Conservation (phyloP, 2,797 vertebrate genomes). For the Rousettus madagascariensis region DNA sequence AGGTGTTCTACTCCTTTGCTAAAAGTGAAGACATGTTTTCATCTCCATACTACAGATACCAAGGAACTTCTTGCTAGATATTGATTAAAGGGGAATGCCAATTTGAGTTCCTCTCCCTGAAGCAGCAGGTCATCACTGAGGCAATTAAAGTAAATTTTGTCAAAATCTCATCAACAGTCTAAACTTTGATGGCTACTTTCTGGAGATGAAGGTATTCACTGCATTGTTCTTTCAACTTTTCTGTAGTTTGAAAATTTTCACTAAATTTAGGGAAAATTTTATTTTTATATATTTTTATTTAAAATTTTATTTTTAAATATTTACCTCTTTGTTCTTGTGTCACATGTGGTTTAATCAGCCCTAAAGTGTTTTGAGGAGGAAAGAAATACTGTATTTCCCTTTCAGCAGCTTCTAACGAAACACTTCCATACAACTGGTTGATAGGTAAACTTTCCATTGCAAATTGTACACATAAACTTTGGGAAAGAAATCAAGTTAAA, state of each 20-base stretch:
- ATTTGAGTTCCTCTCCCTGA: background rate
- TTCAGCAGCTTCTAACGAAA: slow-evolving; percentile 83
- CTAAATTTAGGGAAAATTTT: background rate
- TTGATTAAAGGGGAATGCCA: background rate
- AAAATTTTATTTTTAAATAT: background rate
- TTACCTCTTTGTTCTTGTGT: slow-evolving; percentile 88
- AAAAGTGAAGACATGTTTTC: background rate
- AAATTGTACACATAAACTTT: slow-evolving; percentile 89
- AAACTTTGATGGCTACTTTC: background rate
- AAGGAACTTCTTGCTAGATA: background rate
- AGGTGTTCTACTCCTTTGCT: background rate
- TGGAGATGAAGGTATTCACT: background rate
- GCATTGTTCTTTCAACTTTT: background rate
- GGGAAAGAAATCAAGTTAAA: slow-evolving; percentile 40
- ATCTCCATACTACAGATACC: background rate
- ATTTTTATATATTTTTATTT: too few species aligned
- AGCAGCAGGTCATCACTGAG: background rate
- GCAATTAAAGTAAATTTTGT: background rate
- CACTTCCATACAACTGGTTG: slow-evolving; percentile 93
- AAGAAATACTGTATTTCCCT: slow-evolving; percentile 93
- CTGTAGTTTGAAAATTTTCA: background rate
- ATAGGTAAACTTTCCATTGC: slow-evolving; percentile 80
- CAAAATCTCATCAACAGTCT: background rate
- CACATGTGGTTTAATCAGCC: slow-evolving; percentile 92
- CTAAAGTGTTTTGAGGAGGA: slow-evolving; percentile 90